These are phyloP conservation scores for Anniella stebbinsi DNA, from an alignment of 2,797 vertebrate genomes.

Conservation along the genomic window DNA sequence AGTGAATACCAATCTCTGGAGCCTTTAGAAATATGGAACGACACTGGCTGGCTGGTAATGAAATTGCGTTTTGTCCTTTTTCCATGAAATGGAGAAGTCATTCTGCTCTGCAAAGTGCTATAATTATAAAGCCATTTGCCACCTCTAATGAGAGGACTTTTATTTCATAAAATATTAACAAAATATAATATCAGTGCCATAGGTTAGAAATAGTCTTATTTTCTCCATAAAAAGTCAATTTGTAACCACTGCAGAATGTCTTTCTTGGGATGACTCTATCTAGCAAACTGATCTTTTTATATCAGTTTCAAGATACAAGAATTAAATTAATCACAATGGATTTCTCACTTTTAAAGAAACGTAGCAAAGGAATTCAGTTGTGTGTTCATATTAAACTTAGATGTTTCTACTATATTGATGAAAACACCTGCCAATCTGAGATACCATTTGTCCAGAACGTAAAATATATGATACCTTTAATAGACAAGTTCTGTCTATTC, in stretches of 20 bases:
- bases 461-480: conserved; percentile 29
- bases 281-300: conserved; percentile 59
- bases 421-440: conserved; percentile 25
- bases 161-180: conserved; percentile 86
- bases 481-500: conserved; percentile 5
- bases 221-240: conserved; percentile 82
- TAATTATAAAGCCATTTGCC: conserved; percentile 84
- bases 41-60: conserved; percentile 63
- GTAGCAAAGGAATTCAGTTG: conserved; percentile 57
- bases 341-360: conserved; percentile 40
- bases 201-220: conserved; percentile 81
- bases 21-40: conserved; percentile 64
- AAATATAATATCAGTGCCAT: conserved; percentile 83
- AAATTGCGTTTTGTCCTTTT: conserved; percentile 73
- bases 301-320: conserved; percentile 52
- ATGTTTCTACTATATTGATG: conserved; percentile 38
- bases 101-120: conserved; percentile 77
- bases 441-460: conserved; percentile 19
- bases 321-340: conserved; percentile 59
- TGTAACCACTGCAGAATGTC: conserved; percentile 71
- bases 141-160: conserved; percentile 81
- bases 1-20: conserved; percentile 51
- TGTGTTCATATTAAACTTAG: conserved; percentile 43
- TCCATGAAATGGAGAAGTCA: conserved; percentile 75
- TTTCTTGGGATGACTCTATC: conserved; percentile 69